A percentile compares a stretch with the other conserved stretches of the same genome.
These are phyloP conservation scores for Holothuria glaberrima DNA, from an alignment of 35 echinoderm and acorn worm genomes.

Conservation along the genomic window DNA sequence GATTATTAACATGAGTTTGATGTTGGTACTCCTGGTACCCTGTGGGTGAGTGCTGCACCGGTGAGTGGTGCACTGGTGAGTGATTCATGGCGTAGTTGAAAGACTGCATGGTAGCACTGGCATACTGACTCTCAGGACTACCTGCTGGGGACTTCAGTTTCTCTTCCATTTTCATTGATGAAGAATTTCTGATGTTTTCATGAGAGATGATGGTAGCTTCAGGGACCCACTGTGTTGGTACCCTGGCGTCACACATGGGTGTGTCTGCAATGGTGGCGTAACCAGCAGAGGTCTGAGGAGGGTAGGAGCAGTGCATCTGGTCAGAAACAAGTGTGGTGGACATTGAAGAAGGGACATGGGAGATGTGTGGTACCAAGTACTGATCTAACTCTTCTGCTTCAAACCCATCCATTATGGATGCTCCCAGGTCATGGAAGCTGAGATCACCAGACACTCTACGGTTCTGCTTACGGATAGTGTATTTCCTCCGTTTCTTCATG, in stretches of 20 bases:
- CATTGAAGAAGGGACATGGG: conserved; percentile 20
- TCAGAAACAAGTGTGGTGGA: conserved; percentile 35
- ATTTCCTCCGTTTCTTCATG: conserved; percentile 81
- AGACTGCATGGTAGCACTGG: conserved; percentile 66
- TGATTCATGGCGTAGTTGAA: conserved; percentile 70
- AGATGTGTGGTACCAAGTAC: conserved; percentile 65
- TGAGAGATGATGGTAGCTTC: conserved; percentile 25
- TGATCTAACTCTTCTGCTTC: conserved; percentile 73
- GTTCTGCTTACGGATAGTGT: conserved; percentile 60
- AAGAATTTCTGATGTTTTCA: conserved; percentile 35
- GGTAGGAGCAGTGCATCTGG: conserved; percentile 61
- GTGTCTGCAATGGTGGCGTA: conserved; percentile 61
- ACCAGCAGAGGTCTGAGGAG: conserved; percentile 56
- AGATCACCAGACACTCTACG: conserved; percentile 62
- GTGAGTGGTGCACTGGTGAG: no score
- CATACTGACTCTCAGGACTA: conserved; percentile 43
- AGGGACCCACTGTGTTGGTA: conserved; percentile 70
- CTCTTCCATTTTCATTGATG: conserved; percentile 53
- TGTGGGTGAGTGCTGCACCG: conserved; percentile 47
- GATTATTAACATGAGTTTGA: conserved; percentile 20
- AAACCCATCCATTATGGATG: conserved; percentile 81
- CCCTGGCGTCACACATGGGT: conserved; percentile 48
- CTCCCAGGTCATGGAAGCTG: conserved; percentile 69
- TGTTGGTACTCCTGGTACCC: conserved; percentile 57
- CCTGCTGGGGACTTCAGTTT: conserved; percentile 53